phyloP scores from a whole-genome alignment of 2,113 vertebrate genomes.

The Mionectes macconnelli region DNA sequence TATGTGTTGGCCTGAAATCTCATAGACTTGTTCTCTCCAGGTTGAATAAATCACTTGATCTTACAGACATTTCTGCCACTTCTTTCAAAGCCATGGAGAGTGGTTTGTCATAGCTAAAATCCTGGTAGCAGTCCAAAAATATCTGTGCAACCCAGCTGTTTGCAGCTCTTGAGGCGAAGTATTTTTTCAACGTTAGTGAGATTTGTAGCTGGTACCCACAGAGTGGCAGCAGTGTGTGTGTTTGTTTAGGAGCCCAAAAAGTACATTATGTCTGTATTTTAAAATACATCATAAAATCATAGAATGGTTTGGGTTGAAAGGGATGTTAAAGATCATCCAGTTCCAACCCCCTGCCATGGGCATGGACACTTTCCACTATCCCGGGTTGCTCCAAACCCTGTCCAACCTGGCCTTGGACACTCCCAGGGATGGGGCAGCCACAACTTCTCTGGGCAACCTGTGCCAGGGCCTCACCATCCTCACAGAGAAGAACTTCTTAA shows the following conservation, averaged over 20 bases:
- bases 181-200: background rate
- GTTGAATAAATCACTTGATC: background rate
- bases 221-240: background rate
- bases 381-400: background rate
- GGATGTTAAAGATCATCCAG: background rate
- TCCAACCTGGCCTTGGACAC: background rate
- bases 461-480: background rate
- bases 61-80: background rate
- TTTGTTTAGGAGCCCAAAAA: background rate
- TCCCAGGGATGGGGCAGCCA: background rate
- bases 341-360: background rate
- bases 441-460: background rate
- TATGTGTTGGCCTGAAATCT: background rate
- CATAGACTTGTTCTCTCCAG: background rate
- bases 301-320: background rate
- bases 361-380: background rate
- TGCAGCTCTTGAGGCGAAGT: background rate
- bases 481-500: background rate
- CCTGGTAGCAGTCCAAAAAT: constrained; percentile 3
- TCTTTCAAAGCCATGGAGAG: background rate
- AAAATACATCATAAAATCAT: background rate
- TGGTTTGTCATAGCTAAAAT: constrained; percentile 9
- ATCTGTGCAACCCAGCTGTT: background rate
- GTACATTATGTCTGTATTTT: background rate
- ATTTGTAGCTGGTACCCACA: background rate